Evolutionary conservation across 2,797 vertebrate genomes (phyloP), one percentile per base, ranked within the genome.

Genomic region (Poecilia picta): DNA sequence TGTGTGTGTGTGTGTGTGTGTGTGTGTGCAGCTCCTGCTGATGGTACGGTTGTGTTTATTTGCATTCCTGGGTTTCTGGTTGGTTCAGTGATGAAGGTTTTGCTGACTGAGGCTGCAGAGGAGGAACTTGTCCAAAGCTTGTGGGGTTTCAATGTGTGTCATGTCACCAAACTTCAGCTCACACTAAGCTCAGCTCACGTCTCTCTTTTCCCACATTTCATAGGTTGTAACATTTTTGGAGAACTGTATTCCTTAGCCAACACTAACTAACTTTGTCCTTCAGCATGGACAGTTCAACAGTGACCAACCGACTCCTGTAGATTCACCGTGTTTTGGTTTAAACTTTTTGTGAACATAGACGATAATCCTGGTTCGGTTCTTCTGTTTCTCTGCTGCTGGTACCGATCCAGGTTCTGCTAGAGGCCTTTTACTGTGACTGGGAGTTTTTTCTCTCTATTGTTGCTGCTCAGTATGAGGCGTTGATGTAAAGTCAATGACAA

Each of bases 1-100:
- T 46, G 55, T 28, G n/a, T 57, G 55, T 33, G 25, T n/a, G 55
- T 12, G 62, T 49, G 6, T 39, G 28, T 7, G 47, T 20, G 57
- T 43, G 41, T 46, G 55, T 28, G 87, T 89, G 91, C 83, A 91
- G 73, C 75, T 81, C n/a, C 57, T 75, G 81, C 62, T 91, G 89
- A 85, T 86, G 88, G 77, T 51, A 83, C 57, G 80, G 88, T 93
- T 85, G 87, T 89, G 82, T 89, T 91, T 92, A 85, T 89, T 88
- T 73, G 79, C 86, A 84, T 81, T 74, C 83, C 66, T 11, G 75
- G 39, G 15, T 2, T 59, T 86, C 81, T 66, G 45, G 57, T 79
- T 87, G n/a, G 74, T 83, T 77, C 31, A 23, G 55, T 85, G 73
- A 41, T 82, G 43, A 16, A n/a, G 31, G 31, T 12, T 88, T 91